These are phyloP conservation scores for Oryzias sinensis DNA, from an alignment of 2,797 vertebrate species.

Conservation along the genomic window DNA sequence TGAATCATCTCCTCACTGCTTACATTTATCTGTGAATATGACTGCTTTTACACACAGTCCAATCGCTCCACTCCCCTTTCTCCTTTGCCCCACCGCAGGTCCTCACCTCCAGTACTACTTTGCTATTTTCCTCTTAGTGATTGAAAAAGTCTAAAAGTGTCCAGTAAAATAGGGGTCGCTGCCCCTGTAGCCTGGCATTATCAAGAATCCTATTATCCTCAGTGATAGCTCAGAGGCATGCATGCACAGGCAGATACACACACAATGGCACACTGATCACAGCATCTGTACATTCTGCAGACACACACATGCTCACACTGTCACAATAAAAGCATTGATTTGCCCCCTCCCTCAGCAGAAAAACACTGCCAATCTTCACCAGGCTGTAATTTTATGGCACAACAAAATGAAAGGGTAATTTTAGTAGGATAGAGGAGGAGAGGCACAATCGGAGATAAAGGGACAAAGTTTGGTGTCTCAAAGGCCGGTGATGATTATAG, in stretches of 20 bases:
- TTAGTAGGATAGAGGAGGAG: constrained; percentile 87
- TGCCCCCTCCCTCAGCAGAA: constrained; percentile 80
- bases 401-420: constrained; percentile 99
- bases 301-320: constrained; percentile 11
- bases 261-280: constrained; percentile 65
- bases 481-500: constrained; percentile 87
- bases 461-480: constrained; percentile 79
- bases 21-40: constrained; percentile 36
- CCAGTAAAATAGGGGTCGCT: constrained; percentile 71
- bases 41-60: constrained; percentile 32
- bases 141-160: constrained; percentile 73
- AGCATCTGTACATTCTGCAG: constrained; percentile 63
- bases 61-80: constrained; percentile 6
- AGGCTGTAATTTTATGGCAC: constrained; percentile 98
- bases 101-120: constrained; percentile 60
- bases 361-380: constrained; percentile 97
- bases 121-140: constrained; percentile 73
- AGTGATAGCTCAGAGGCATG: constrained; percentile 60
- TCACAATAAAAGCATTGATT: constrained; percentile 93
- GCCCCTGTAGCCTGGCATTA: constrained; percentile 76
- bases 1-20: constrained; percentile 20
- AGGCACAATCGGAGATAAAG: constrained; percentile 94
- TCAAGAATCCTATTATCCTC: constrained; percentile 70
- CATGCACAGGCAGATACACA: constrained; percentile 24
- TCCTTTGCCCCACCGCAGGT: constrained; percentile 37